phyloP scores from a whole-genome alignment of 2,113 vertebrate species.

The Aix galericulata region DNA sequence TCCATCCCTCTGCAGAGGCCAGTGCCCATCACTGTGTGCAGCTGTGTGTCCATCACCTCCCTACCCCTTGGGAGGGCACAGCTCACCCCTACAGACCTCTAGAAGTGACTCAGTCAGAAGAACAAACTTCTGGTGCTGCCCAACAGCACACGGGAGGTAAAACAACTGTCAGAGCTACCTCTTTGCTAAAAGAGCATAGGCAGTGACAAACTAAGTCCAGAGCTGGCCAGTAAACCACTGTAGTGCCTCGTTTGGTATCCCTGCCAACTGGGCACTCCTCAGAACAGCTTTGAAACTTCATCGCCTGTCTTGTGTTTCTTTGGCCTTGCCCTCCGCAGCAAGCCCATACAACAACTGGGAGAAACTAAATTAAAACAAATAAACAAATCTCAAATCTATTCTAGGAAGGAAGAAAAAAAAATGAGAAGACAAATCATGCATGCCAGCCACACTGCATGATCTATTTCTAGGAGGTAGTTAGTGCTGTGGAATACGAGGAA shows the following conservation, averaged over 20 bases:
- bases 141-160: neutral
- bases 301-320: neutral
- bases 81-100: neutral
- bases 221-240: neutral
- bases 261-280: neutral
- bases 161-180: neutral
- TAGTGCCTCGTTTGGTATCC: neutral
- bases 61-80: neutral
- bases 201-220: neutral
- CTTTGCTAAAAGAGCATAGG: neutral
- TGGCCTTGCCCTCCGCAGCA: neutral
- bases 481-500: neutral
- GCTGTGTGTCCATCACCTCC: neutral
- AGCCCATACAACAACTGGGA: neutral
- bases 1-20: neutral
- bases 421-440: fast-evolving
- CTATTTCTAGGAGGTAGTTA: neutral
- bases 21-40: neutral
- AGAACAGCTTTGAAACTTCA: neutral
- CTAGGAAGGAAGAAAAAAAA: neutral
- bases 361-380: neutral
- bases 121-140: neutral
- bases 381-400: neutral
- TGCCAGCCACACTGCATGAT: neutral
- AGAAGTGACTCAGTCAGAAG: neutral